Evolutionary conservation across 2,888 invertebrate species (phyloP), one percentile per base, ranked within the genome.

Genomic region (Serrognathus titanus): DNA sequence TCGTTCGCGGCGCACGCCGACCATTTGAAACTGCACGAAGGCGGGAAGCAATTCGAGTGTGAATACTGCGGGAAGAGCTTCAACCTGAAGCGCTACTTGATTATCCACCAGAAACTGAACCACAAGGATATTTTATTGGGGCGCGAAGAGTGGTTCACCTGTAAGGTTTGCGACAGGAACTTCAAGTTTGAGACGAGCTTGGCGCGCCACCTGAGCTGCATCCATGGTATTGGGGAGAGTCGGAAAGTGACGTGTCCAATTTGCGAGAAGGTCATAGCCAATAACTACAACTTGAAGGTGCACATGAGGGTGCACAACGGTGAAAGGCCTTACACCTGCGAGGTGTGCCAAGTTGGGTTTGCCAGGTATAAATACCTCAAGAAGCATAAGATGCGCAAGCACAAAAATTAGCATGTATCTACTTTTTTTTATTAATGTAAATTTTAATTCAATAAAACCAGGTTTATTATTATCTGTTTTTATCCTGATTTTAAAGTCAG

Each of bases 271-370:
- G 53, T 66, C 1, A 70, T 74, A 5, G 68, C 72, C 4, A 74
- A 73, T 57, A 67, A 66, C 50, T 71, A 72, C 58, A 72, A 71
- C 56, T 64, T 74, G 46, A 73, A 70, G 50, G 61, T 71, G 60
- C 74, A 74, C 59, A 72, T 73, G 70, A 63, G 70, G 36, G 63
- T 66, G 12, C 73, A 73, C 41, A 72, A 71, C 1, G 71, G 72
- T 0, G 72, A 68, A 63, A 53, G 57, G 35, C 53, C 57, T n/a
- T 57, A 45, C 13, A 37, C 36, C 16, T 55, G 55, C 24, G 48
- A 59, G 5, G n/a, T 45, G n/a, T 59, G 53, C 35, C 40, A 39
- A 6, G 37, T 45, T 1, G 51, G 38, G 12, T 59, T 46, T 20
- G 43, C 53, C 12, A 43, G 39, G n/a, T 47, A 43, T 2, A 58